Percentiles rank a stretch among this genome's conserved stretches.
These are phyloP conservation scores for Tenthredo amoena DNA, from an alignment of 2,888 invertebrate genomes.

Conservation along the genomic window DNA sequence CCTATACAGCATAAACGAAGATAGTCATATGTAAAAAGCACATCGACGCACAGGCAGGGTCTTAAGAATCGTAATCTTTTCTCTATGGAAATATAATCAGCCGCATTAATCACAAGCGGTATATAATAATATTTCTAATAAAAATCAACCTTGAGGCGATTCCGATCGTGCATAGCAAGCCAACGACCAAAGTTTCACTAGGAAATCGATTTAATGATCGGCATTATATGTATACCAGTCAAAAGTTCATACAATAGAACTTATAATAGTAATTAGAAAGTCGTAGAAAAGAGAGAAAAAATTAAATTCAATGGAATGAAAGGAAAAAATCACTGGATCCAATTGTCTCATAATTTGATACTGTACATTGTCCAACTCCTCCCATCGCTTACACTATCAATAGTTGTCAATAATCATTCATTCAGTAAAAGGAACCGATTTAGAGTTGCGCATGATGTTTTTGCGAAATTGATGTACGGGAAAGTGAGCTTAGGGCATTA, in stretches of 20 bases:
- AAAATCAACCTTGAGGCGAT: not conserved
- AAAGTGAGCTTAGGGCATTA: not conserved
- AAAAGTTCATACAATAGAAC: not conserved
- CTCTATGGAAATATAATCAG: slow-evolving; percentile 8
- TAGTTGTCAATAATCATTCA: not conserved
- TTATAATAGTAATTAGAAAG: not conserved
- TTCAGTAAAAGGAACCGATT: not conserved
- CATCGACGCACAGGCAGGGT: not conserved
- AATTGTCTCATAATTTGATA: not conserved
- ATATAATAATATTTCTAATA: not conserved
- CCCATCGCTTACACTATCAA: not conserved
- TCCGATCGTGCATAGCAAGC: not conserved
- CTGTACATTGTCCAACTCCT: not conserved
- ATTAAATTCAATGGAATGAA: not conserved
- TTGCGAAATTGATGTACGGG: not conserved
- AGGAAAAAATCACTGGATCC: not conserved
- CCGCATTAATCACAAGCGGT: not conserved
- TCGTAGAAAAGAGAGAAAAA: not conserved
- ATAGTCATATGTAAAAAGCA: not conserved
- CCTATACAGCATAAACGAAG: not conserved
- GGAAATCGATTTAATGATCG: not conserved
- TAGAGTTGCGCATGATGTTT: not conserved
- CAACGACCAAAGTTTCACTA: not conserved
- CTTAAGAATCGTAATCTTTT: not conserved
- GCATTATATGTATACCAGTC: not conserved